These are phyloP conservation scores for Scomber japonicus DNA, from an alignment of 2,113 vertebrate species.

Conservation along the genomic window DNA sequence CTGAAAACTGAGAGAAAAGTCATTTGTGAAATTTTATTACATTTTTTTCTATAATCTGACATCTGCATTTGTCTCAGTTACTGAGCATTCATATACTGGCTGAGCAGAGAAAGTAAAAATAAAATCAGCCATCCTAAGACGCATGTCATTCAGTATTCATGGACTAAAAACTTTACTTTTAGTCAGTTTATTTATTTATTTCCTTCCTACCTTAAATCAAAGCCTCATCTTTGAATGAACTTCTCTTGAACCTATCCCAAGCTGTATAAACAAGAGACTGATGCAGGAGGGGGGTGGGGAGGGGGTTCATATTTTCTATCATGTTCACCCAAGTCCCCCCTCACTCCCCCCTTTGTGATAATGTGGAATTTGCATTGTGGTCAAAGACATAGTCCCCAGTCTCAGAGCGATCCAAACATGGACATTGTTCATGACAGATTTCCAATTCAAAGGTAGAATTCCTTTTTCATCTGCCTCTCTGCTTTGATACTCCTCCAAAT, in stretches of 20 bases:
- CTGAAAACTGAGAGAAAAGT: background rate
- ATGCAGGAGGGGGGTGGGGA: background rate
- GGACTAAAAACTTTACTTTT: constrained; percentile 45
- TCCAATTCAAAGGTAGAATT: constrained; percentile 60
- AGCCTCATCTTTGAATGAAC: constrained; percentile 56
- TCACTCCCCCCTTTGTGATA: constrained; percentile 17
- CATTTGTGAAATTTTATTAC: background rate
- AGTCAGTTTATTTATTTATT: constrained; percentile 37
- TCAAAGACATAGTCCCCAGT: constrained; percentile 51
- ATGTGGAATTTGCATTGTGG: constrained; percentile 48
- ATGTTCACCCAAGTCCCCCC: constrained; percentile 40
- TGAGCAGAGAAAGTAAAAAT: constrained; percentile 43
- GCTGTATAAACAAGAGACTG: constrained; percentile 31
- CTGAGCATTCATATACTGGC: constrained; percentile 1
- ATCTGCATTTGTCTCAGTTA: background rate
- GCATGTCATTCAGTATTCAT: constrained; percentile 53
- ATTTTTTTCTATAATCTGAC: constrained; percentile 5
- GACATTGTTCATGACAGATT: constrained; percentile 59
- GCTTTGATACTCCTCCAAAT: constrained; percentile 67
- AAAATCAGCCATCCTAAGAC: constrained; percentile 52
- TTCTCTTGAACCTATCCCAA: constrained; percentile 52
- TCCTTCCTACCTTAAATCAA: constrained; percentile 48
- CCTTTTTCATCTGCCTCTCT: constrained; percentile 46
- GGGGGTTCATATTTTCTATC: constrained; percentile 21
- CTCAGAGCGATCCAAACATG: constrained; percentile 37